Evolutionary conservation across 2,797 vertebrate genomes (phyloP).

Genomic region (Chrysocyon brachyurus): DNA sequence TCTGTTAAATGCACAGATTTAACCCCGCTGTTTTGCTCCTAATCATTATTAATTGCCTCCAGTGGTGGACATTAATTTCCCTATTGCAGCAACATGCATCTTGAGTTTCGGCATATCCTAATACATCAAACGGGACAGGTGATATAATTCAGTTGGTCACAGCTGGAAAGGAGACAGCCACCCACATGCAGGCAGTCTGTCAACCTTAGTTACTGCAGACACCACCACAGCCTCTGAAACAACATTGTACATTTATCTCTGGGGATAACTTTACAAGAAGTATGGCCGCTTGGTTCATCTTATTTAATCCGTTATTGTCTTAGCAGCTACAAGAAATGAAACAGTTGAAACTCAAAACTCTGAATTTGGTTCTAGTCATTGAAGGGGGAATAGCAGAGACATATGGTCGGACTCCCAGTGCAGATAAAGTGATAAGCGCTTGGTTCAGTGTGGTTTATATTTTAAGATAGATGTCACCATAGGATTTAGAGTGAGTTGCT

Average conservation of each 20-base stretch:
- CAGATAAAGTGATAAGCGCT: constrained; percentile 57
- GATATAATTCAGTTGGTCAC: constrained; percentile 93
- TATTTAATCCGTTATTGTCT: constrained; percentile 88
- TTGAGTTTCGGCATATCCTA: constrained; percentile 92
- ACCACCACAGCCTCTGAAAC: constrained; percentile 88
- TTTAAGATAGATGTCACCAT: constrained; percentile 64
- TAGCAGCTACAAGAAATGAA: constrained; percentile 76
- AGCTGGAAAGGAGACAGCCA: constrained; percentile 93
- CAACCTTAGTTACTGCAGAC: constrained; percentile 90
- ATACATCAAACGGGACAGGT: constrained; percentile 93
- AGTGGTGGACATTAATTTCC: constrained; percentile 93
- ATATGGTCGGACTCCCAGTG: background rate
- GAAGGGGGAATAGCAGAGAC: constrained; percentile 35
- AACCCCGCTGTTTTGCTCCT: constrained; percentile 91
- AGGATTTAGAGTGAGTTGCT: constrained; percentile 57
- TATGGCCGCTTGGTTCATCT: constrained; percentile 86
- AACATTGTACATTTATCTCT: constrained; percentile 88
- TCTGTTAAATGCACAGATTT: constrained; percentile 92
- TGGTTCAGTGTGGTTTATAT: constrained; percentile 57
- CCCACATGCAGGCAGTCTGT: constrained; percentile 93
- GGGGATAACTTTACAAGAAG: constrained; percentile 90
- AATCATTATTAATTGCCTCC: constrained; percentile 93
- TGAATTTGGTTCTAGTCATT: background rate
- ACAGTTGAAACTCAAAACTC: constrained; percentile 74
- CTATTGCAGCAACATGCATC: constrained; percentile 91